Conservation (phyloP, 2,113 vertebrate species). For the Gopherus evgoodei region DNA sequence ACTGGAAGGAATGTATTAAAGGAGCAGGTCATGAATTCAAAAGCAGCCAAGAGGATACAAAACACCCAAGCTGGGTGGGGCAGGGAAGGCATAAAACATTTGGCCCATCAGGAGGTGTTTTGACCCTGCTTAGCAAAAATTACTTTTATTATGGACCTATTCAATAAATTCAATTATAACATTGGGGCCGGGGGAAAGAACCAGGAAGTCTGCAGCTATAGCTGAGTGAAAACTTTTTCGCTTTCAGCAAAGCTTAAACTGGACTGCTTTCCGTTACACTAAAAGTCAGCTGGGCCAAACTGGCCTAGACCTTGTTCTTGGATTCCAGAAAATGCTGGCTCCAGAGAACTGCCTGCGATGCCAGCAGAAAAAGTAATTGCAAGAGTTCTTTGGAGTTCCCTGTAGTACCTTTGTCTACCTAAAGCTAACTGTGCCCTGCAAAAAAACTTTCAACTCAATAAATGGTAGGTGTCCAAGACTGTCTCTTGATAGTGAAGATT, state of each 20-base stretch:
- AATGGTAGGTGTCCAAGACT: rapidly evolving
- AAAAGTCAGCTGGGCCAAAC: not conserved
- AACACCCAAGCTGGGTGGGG: not conserved
- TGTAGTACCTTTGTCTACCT: not conserved
- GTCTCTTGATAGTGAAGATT: not conserved
- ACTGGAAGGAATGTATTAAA: constrained; percentile 60
- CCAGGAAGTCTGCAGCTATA: constrained; percentile 1
- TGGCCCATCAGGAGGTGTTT: not conserved
- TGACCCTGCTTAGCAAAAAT: not conserved
- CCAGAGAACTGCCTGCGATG: not conserved
- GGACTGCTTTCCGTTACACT: not conserved
- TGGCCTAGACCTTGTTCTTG: constrained; percentile 13
- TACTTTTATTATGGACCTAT: not conserved
- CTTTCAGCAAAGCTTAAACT: constrained; percentile 24
- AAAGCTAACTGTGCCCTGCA: not conserved
- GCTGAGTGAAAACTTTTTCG: constrained; percentile 8
- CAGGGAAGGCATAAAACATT: constrained; percentile 10
- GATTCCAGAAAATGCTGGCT: constrained; percentile 50
- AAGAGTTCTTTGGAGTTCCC: not conserved
- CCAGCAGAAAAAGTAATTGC: not conserved
- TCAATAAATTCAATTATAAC: not conserved
- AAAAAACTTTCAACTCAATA: not conserved
- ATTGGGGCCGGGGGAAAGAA: not conserved
- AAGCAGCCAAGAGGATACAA: not conserved
- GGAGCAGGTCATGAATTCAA: constrained; percentile 27